phyloP scores from a whole-genome alignment of 2,113 vertebrate genomes.

The Grammatotria lemairii region DNA sequence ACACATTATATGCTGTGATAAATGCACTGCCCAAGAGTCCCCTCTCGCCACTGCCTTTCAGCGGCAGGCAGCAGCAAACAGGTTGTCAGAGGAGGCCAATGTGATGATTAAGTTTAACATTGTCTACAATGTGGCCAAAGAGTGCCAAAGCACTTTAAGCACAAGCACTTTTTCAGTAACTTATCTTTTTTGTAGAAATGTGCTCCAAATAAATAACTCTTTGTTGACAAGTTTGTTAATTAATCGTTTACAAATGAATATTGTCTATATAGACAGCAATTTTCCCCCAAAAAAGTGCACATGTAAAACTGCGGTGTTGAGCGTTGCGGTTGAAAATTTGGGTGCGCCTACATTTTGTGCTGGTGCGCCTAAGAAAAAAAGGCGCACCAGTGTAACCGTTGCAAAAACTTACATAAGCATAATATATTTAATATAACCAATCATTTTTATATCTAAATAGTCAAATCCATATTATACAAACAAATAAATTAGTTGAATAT shows the following conservation, averaged over 20 bases:
- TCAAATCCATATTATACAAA: neutral
- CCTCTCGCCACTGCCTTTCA: neutral
- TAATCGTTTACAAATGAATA: neutral
- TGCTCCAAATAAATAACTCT: neutral
- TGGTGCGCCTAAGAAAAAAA: too few relatives aligned
- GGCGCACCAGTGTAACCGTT: too few relatives aligned
- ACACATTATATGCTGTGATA: neutral
- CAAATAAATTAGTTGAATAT: neutral
- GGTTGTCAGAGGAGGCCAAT: neutral
- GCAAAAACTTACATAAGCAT: neutral
- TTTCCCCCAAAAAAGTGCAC: rapidly evolving
- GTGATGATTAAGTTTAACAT: neutral
- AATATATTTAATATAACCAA: neutral
- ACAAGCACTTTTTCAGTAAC: neutral
- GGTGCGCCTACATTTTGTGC: too few relatives aligned
- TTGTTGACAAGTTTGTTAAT: neutral
- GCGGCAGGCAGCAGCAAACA: neutral
- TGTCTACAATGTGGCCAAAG: neutral
- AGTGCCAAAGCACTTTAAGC: neutral
- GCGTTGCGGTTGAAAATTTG: too few relatives aligned
- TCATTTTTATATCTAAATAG: neutral
- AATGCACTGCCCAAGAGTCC: neutral
- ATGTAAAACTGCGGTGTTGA: too few relatives aligned
- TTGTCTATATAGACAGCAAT: too few relatives aligned
- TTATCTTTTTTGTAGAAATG: neutral